Conservation (phyloP, 1,140 invertebrate genomes). For the Eubasilissa regina region DNA sequence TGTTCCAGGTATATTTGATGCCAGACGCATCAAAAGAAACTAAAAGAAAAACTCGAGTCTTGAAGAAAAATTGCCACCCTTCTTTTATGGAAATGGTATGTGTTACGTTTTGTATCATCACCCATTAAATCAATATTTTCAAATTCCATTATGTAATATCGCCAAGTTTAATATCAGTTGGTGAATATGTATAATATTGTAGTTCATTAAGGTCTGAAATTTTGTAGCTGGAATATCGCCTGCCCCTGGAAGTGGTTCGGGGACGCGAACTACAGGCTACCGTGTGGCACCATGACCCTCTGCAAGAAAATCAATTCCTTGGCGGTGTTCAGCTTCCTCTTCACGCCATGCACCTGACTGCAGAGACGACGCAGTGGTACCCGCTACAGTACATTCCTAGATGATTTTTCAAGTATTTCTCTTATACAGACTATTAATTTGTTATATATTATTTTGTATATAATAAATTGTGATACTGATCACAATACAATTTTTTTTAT, state of each 20-base stretch:
- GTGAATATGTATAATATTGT: too few relatives aligned
- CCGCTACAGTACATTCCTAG: conserved; percentile 76
- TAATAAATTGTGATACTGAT: too few relatives aligned
- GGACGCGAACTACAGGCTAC: conserved; percentile 88
- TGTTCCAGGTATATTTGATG: conserved; percentile 83
- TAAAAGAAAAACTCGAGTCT: conserved; percentile 95
- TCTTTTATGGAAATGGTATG: conserved; percentile 99
- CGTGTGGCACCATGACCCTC: conserved; percentile 94
- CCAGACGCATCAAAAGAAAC: conserved; percentile 91
- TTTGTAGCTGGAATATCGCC: conserved; percentile 88
- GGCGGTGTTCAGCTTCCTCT: conserved; percentile 89
- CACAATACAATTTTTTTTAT: too few relatives aligned
- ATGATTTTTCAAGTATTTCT: conserved; percentile 15
- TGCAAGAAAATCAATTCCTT: conserved; percentile 97
- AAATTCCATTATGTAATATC: too few relatives aligned
- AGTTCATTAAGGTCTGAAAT: too few relatives aligned
- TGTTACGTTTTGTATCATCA: too few relatives aligned
- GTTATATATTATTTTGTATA: too few relatives aligned
- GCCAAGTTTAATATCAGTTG: too few relatives aligned
- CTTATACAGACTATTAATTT: too few relatives aligned
- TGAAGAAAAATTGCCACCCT: conserved; percentile 93
- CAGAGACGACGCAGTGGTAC: conserved; percentile 88
- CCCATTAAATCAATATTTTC: too few relatives aligned
- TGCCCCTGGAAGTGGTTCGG: conserved; percentile 86
- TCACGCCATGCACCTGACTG: conserved; percentile 79